A percentile compares a stretch with the other conserved stretches of the same genome.
Conservation (phyloP, 1,140 invertebrate genomes). For the Periplaneta americana region DNA sequence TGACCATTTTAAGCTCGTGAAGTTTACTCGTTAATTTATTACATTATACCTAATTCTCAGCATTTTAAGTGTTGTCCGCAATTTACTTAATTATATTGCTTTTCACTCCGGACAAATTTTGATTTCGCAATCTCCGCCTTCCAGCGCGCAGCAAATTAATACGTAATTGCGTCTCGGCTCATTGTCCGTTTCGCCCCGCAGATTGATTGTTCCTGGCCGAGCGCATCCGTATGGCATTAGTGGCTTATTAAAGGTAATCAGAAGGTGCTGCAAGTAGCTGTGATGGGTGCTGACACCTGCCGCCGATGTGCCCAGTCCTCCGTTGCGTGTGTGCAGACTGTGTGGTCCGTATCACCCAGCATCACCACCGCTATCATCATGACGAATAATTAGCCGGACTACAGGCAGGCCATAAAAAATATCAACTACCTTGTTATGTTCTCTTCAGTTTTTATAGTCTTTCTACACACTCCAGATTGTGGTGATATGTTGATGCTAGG, state of each 20-base stretch:
- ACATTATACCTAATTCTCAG: too few species aligned
- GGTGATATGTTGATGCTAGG: background rate
- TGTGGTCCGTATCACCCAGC: background rate
- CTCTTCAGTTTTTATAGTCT: background rate
- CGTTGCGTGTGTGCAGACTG: background rate
- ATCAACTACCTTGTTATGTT: background rate
- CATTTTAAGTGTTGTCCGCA: too few species aligned
- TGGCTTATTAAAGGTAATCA: background rate
- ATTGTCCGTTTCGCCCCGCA: too few species aligned
- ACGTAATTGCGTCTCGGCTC: too few species aligned
- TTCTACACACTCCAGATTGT: background rate
- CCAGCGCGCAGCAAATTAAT: too few species aligned
- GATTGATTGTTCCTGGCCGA: background rate
- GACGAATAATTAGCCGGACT: background rate
- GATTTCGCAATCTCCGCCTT: too few species aligned
- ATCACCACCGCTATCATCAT: background rate
- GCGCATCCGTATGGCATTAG: background rate
- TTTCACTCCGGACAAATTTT: too few species aligned
- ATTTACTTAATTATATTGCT: too few species aligned
- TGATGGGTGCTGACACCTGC: background rate
- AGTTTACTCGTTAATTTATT: too few species aligned
- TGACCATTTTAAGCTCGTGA: too few species aligned
- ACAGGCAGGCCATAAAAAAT: background rate
- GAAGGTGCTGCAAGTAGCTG: background rate
- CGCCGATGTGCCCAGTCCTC: background rate